phyloP scores from a whole-genome alignment of 2,113 vertebrate genomes.

The Urocynchramus pylzowi region DNA sequence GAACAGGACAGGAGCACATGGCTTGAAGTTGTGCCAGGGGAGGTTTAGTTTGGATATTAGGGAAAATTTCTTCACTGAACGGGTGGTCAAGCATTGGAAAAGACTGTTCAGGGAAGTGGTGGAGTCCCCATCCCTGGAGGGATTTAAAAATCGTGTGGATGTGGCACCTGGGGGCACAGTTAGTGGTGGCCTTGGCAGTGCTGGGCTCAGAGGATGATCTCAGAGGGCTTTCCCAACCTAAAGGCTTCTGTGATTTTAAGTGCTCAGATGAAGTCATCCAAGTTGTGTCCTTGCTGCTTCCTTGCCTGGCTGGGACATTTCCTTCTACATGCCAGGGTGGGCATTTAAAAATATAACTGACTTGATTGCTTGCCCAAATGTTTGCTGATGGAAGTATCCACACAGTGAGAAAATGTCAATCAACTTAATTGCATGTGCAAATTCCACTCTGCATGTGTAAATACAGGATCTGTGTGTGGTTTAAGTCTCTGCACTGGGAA shows the following conservation, averaged over 20 bases:
- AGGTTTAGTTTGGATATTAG: background rate
- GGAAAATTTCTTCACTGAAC: background rate
- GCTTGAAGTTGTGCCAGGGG: background rate
- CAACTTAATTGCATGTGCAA: slow-evolving; percentile 63
- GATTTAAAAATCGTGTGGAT: rapidly evolving
- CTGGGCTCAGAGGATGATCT: background rate
- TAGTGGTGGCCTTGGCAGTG: background rate
- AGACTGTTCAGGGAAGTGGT: background rate
- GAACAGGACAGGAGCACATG: background rate
- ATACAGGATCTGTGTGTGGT: background rate
- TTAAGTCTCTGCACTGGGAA: background rate
- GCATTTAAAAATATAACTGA: slow-evolving; percentile 19
- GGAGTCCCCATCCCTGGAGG: background rate
- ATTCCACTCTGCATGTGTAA: slow-evolving; percentile 53
- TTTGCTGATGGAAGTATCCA: slow-evolving; percentile 36
- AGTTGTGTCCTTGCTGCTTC: background rate
- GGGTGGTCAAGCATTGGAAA: background rate
- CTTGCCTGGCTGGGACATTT: background rate
- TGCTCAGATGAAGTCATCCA: background rate
- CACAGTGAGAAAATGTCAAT: slow-evolving; percentile 35
- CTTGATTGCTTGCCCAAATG: slow-evolving; percentile 48
- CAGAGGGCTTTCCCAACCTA: background rate
- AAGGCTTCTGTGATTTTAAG: background rate
- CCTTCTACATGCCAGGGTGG: background rate
- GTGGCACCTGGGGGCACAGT: background rate